phyloP scores from a whole-genome alignment of 1,140 invertebrate genomes.

The Akabosia matsudoensis region DNA sequence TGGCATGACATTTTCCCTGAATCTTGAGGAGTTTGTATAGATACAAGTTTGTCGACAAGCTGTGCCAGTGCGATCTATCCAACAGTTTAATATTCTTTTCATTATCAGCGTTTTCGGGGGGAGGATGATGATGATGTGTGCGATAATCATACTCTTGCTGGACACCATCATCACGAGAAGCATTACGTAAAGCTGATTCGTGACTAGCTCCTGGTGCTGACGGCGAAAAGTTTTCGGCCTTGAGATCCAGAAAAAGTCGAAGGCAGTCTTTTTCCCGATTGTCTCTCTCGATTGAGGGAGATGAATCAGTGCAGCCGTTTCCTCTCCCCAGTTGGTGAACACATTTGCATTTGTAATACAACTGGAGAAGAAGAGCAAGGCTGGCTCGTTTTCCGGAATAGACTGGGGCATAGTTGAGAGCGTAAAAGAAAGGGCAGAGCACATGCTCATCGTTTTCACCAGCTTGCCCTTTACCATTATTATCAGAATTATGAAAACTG shows the following conservation, averaged over 20 bases:
- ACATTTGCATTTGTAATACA: constrained; percentile 15
- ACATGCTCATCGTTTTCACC: constrained; percentile 10
- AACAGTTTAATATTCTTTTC: background rate
- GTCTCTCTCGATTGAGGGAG: background rate
- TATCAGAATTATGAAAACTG: no score
- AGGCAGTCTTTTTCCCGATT: background rate
- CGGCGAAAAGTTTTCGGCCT: background rate
- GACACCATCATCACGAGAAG: background rate
- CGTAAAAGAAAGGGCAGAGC: constrained; percentile 18
- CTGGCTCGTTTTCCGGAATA: background rate
- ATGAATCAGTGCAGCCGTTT: background rate
- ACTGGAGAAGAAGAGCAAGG: background rate
- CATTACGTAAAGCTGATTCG: background rate
- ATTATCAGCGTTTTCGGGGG: background rate
- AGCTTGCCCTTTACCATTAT: constrained; percentile 7
- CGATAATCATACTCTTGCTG: background rate
- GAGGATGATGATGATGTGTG: background rate
- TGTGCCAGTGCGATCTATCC: background rate
- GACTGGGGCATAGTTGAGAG: background rate
- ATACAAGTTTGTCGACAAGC: background rate
- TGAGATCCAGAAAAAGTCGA: background rate
- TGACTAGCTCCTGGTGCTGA: background rate
- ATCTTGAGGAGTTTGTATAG: background rate
- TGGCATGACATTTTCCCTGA: background rate
- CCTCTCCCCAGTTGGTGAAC: background rate